Percentiles rank a stretch among this genome's conserved stretches.
phyloP scores from a whole-genome alignment of 2,888 invertebrate species.

The Busseola fusca region DNA sequence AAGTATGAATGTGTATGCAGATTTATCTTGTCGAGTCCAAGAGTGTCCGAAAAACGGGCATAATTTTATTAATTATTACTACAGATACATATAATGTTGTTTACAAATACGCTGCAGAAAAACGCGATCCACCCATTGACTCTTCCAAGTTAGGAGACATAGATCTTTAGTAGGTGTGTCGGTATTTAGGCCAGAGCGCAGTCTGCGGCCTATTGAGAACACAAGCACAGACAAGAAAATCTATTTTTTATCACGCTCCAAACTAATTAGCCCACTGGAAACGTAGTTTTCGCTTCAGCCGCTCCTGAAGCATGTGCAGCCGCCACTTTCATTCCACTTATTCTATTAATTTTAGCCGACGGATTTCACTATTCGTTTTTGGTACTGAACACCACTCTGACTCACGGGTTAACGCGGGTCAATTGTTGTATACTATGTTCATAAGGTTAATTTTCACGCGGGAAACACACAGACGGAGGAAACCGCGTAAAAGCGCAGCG shows the following conservation, averaged over 20 bases:
- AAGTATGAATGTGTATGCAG: constrained; percentile 29
- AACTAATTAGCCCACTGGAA: constrained; percentile 75
- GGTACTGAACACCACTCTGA: constrained; percentile 45
- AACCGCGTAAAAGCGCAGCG: constrained; percentile 74
- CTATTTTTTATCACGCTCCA: constrained; percentile 77
- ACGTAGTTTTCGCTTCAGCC: constrained; percentile 65
- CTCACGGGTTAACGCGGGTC: constrained; percentile 53
- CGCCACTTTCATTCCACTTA: constrained; percentile 75
- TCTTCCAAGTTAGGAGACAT: constrained; percentile 55
- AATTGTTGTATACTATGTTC: constrained; percentile 47
- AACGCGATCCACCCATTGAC: constrained; percentile 52
- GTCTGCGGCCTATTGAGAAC: constrained; percentile 70
- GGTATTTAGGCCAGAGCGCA: constrained; percentile 82
- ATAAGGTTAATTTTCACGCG: constrained; percentile 62
- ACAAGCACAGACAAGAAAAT: constrained; percentile 74
- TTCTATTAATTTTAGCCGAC: constrained; percentile 60
- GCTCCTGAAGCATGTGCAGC: constrained; percentile 62
- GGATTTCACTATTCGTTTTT: constrained; percentile 56
- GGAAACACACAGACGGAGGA: constrained; percentile 61
- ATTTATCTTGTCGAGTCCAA: constrained; percentile 43
- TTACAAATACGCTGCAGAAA: constrained; percentile 48
- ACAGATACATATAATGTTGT: constrained; percentile 51
- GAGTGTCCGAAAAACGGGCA: constrained; percentile 33
- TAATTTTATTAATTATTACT: neutral
- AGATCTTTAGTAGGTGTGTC: constrained; percentile 64